Base-by-base conservation (phyloP, 2,888 invertebrate species). In the Xanthorhoe designata region DNA sequence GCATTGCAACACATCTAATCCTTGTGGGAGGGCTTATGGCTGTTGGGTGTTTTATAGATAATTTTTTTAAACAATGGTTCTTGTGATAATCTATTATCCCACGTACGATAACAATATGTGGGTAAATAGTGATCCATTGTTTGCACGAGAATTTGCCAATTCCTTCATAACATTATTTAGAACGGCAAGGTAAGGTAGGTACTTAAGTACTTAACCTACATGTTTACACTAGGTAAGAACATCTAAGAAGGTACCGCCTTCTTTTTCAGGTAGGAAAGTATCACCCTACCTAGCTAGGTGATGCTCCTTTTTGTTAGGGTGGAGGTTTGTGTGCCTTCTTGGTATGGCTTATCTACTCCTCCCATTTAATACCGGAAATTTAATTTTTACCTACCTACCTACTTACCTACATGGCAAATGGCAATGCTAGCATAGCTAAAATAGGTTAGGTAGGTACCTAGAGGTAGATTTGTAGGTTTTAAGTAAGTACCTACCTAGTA, bases 31-130 rank as follows among this genome's bases (percentile, higher is more conserved):
- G 7, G 8, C n/a, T 4, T 38, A 38, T 38, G 38, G 38, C 38
- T 10, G 38, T 38, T 38, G 38, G 35, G 1, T 38, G 1, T 9
- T 32, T 32, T 32, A 32, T 7, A 7, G 8, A 51, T 19, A 24
- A 24, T 3, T 3, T 24, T 10, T 35, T 35, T 15, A 47, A 49
- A 59, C 54, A 60, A 64, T 60, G 32, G 42, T 6, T 50, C 54
- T 54, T 32, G 49, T 58, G 49, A 15, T 54, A 38, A 50, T 55
- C 53, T 64, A 2, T 49, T 42, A 15, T 64, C 55, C 59, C 55
- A 64, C 64, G 54, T 50, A 50, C n/a, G 45, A 53, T 18, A 50
- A 13, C 18, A 13, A 45, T 24, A 8, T 6, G 59, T 59, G 42
- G 53, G 57, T 58, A 55, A 49, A 29, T 56, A 54, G 18, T 49